Evolutionary conservation across 1,140 invertebrate species (phyloP).

Genomic region (Drosophila bocki): DNA sequence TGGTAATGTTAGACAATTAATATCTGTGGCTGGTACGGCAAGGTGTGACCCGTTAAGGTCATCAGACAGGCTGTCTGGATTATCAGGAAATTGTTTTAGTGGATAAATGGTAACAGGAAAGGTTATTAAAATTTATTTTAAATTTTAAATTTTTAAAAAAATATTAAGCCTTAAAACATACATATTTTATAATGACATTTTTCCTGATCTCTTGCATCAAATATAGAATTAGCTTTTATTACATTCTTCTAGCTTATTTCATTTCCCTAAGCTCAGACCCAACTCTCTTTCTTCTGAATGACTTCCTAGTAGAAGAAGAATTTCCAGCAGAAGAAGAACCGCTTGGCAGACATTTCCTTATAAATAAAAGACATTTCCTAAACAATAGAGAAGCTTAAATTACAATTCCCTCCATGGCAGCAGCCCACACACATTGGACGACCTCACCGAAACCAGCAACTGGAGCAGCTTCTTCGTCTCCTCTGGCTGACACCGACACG

Average conservation of each 20-base stretch:
- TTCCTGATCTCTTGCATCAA: no score
- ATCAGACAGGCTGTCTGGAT: constrained; percentile 6
- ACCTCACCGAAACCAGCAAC: constrained; percentile 55
- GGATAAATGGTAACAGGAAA: neutral
- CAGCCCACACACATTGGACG: constrained; percentile 54
- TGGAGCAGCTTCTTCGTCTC: constrained; percentile 40
- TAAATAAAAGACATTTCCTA: constrained; percentile 1
- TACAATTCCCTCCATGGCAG: constrained; percentile 33
- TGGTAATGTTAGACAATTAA: constrained; percentile 78
- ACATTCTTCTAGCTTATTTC: neutral
- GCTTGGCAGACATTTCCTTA: constrained; percentile 1
- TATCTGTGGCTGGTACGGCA: constrained; percentile 46
- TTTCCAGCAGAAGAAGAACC: neutral
- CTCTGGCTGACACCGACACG: constrained; percentile 22
- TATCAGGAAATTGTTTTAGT: constrained; percentile 9
- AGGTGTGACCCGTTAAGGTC: constrained; percentile 43
- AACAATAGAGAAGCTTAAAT: constrained; percentile 57
- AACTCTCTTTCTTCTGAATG: constrained; percentile 2
- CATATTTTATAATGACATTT: no score
- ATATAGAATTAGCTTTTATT: neutral
- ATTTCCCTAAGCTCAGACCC: neutral
- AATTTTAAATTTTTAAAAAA: no score
- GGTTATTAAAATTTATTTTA: no score
- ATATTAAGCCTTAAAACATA: no score
- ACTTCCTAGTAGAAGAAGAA: neutral